A percentile compares a stretch with the other conserved stretches of the same genome.
Conservation (phyloP, 2,888 invertebrate species). For the Leptogaster cylindrica region DNA sequence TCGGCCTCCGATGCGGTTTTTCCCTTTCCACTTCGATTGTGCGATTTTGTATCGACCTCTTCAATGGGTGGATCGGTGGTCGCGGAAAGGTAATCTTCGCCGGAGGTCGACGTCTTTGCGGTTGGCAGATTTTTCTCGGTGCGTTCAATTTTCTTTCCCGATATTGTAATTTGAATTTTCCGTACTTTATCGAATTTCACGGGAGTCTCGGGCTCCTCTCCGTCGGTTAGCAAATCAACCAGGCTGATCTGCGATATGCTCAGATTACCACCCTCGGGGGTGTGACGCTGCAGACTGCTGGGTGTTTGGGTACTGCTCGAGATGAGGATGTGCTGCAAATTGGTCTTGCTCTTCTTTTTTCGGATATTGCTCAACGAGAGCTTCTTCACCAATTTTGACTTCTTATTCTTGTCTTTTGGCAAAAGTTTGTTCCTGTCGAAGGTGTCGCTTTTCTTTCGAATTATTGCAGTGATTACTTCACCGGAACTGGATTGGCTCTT, state of each 20-base stretch:
- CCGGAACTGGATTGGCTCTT: too few relatives aligned
- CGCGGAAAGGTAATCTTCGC: conserved; percentile 47
- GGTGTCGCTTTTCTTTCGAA: not conserved
- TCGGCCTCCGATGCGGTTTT: conserved; percentile 28
- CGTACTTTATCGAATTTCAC: conserved; percentile 50
- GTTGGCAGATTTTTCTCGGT: conserved; percentile 51
- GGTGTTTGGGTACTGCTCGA: conserved; percentile 50
- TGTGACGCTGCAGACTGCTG: conserved; percentile 46
- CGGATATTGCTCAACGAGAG: conserved; percentile 49
- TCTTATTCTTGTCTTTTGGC: conserved; percentile 51
- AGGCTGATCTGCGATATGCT: conserved; percentile 43
- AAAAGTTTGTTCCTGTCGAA: not conserved
- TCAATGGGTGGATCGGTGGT: conserved; percentile 30
- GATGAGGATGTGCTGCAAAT: conserved; percentile 32
- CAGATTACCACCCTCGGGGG: conserved; percentile 38
- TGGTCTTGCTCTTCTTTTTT: conserved; percentile 3
- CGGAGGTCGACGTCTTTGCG: conserved; percentile 54
- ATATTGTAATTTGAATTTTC: conserved; percentile 59
- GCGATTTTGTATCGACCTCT: conserved; percentile 26
- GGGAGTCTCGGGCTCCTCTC: conserved; percentile 45
- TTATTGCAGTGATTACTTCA: too few relatives aligned
- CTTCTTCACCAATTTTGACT: conserved; percentile 55
- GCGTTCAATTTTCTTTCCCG: conserved; percentile 57
- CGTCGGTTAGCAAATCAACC: conserved; percentile 37
- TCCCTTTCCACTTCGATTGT: conserved; percentile 1